A percentile compares a stretch with the other conserved stretches of the same genome.
These are phyloP conservation scores for Drosophila pallidifrons DNA, from an alignment of 1,140 invertebrate species.

Conservation along the genomic window DNA sequence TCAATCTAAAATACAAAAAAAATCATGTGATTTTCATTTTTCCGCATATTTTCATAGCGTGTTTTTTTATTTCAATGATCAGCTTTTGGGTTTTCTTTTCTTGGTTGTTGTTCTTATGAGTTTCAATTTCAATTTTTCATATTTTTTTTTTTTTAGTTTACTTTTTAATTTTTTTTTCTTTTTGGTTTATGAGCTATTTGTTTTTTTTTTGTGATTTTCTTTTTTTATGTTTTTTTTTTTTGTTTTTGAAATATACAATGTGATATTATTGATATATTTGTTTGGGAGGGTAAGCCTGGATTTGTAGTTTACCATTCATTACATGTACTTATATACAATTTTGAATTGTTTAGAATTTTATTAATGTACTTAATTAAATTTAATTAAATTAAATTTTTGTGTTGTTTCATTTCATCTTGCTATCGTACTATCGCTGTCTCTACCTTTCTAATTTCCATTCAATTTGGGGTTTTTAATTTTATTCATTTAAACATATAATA, in stretches of 20 bases:
- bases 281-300: conserved; percentile 25
- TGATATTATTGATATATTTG: conserved; percentile 36
- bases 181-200: conserved; percentile 46
- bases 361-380: conserved; percentile 62
- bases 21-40: conserved; percentile 37
- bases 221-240: conserved; percentile 20
- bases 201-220: conserved; percentile 11
- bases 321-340: conserved; percentile 68
- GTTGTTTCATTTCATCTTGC: conserved; percentile 39
- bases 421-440: conserved; percentile 13
- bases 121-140: conserved; percentile 18
- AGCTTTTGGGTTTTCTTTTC: conserved; percentile 30
- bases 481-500: conserved; percentile 83
- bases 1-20: conserved; percentile 55
- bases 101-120: conserved; percentile 35
- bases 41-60: conserved; percentile 39
- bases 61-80: conserved; percentile 42
- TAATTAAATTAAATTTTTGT: conserved; percentile 71
- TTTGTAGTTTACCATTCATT: conserved; percentile 32
- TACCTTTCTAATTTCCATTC: conserved; percentile 17
- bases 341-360: conserved; percentile 65
- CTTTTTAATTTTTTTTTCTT: conserved; percentile 2
- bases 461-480: conserved; percentile 43
- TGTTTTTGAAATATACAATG: conserved; percentile 52
- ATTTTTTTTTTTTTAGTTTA: conserved; percentile 31